phyloP scores from a whole-genome alignment of 1,140 invertebrate genomes.

The Drosophila sturtevanti region DNA sequence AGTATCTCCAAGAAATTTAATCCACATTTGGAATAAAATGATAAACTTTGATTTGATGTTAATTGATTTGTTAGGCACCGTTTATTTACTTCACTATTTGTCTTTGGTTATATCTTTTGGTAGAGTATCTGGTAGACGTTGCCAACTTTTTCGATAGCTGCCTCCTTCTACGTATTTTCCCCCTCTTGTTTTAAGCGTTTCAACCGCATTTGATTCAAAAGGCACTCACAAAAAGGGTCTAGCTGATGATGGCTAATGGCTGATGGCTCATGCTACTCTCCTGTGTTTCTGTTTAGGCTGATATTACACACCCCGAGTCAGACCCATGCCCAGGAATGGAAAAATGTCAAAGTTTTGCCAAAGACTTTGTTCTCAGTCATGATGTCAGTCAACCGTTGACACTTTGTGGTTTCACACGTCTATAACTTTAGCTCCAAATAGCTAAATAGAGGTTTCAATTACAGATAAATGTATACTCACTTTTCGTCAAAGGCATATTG shows the following conservation, averaged over 20 bases:
- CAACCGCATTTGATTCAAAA: slow-evolving; percentile 51
- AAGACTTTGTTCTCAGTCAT: slow-evolving; percentile 13
- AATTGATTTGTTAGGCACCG: no score
- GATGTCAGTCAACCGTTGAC: slow-evolving; percentile 39
- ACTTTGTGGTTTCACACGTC: slow-evolving; percentile 79
- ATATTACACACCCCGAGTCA: slow-evolving; percentile 63
- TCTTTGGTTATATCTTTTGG: no score
- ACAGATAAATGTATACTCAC: slow-evolving; percentile 84
- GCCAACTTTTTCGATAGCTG: no score
- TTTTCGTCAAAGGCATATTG: slow-evolving; percentile 94
- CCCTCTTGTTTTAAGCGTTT: slow-evolving; percentile 59
- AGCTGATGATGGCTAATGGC: background rate
- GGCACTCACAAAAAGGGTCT: slow-evolving; percentile 36
- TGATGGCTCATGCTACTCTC: no score
- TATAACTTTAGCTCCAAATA: slow-evolving; percentile 52
- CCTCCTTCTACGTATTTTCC: no score
- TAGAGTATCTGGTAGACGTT: slow-evolving; percentile 18
- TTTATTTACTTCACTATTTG: no score
- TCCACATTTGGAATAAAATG: no score
- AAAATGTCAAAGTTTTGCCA: slow-evolving; percentile 53
- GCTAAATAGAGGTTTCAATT: slow-evolving; percentile 39
- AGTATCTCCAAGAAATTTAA: background rate
- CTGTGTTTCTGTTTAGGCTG: slow-evolving; percentile 38
- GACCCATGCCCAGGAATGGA: background rate
- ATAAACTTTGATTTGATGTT: no score